Evolutionary conservation across 2,888 invertebrate genomes (phyloP).

Genomic region (Thereva nobilitata): DNA sequence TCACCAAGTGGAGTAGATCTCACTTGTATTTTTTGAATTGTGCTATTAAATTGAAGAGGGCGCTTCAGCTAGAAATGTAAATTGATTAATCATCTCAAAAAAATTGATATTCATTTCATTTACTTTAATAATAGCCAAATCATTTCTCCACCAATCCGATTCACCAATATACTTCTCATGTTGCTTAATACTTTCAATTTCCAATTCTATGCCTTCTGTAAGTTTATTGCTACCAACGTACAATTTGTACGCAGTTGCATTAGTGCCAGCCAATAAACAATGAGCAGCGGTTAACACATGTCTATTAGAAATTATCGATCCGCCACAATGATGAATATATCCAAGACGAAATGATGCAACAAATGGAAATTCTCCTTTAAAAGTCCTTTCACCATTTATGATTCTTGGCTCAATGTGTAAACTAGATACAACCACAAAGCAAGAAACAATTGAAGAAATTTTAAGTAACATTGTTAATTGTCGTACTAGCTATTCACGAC

Average conservation of each 20-base stretch:
- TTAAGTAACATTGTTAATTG: not conserved
- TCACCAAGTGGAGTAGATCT: not conserved
- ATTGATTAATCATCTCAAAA: too few relatives aligned
- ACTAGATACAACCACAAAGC: not conserved
- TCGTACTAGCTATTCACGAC: too few relatives aligned
- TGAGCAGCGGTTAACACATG: conserved; percentile 9
- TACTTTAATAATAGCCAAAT: conserved; percentile 11
- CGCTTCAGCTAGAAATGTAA: not conserved
- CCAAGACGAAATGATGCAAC: not conserved
- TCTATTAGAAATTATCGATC: conserved; percentile 4
- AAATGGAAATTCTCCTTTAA: conserved; percentile 6
- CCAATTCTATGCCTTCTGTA: not conserved
- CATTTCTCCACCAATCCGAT: conserved; percentile 13
- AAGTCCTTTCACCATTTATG: not conserved
- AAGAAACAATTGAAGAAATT: not conserved
- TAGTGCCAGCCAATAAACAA: not conserved
- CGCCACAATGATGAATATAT: not conserved
- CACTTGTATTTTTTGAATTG: not conserved
- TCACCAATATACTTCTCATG: conserved; percentile 15
- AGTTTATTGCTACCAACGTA: conserved; percentile 2
- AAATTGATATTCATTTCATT: too few relatives aligned
- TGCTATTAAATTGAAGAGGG: not conserved
- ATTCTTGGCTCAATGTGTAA: conserved; percentile 4
- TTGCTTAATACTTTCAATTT: not conserved
- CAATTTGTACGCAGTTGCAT: not conserved